Evolutionary conservation across 2,797 vertebrate genomes (phyloP).

Genomic region (Hippoglossus hippoglossus): DNA sequence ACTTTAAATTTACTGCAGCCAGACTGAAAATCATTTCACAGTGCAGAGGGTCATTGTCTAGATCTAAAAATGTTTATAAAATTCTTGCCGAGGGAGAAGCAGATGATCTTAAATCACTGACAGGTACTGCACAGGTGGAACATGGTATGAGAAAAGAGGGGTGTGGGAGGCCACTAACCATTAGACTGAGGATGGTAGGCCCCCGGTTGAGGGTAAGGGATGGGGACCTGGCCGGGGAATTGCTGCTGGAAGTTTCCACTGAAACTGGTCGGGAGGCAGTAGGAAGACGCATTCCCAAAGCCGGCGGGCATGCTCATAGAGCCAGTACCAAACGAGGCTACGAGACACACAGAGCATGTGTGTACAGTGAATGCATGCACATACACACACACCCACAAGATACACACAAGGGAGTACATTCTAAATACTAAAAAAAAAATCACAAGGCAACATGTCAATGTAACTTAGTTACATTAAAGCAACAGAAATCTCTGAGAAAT

Average conservation of each 20-base stretch:
- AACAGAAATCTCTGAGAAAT: slow-evolving; percentile 29
- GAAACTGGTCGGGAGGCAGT: slow-evolving; percentile 98
- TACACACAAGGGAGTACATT: slow-evolving; percentile 50
- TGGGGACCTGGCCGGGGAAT: slow-evolving; percentile 91
- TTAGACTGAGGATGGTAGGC: slow-evolving; percentile 95
- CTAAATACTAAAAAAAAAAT: slow-evolving; percentile 44
- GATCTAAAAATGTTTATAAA: neutral
- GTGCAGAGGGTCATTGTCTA: neutral
- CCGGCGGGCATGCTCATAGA: slow-evolving; percentile 99
- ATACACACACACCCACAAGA: slow-evolving; percentile 22
- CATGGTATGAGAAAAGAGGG: slow-evolving; percentile 42
- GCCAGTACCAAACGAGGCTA: slow-evolving; percentile 93
- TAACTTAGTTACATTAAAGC: slow-evolving; percentile 58
- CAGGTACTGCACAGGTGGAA: slow-evolving; percentile 56
- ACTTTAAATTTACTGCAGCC: slow-evolving; percentile 4
- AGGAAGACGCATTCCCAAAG: slow-evolving; percentile 93
- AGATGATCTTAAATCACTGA: slow-evolving; percentile 5
- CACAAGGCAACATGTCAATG: slow-evolving; percentile 51
- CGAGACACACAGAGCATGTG: slow-evolving; percentile 68
- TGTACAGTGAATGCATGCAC: slow-evolving; percentile 29
- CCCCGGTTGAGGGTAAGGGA: slow-evolving; percentile 92
- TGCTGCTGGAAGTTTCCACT: slow-evolving; percentile 96
- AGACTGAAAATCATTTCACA: neutral
- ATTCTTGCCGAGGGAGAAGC: neutral
- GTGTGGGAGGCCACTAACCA: slow-evolving; percentile 85